Base-by-base conservation (phyloP, 2,797 vertebrate genomes). In the Rhinoraja longicauda region DNA sequence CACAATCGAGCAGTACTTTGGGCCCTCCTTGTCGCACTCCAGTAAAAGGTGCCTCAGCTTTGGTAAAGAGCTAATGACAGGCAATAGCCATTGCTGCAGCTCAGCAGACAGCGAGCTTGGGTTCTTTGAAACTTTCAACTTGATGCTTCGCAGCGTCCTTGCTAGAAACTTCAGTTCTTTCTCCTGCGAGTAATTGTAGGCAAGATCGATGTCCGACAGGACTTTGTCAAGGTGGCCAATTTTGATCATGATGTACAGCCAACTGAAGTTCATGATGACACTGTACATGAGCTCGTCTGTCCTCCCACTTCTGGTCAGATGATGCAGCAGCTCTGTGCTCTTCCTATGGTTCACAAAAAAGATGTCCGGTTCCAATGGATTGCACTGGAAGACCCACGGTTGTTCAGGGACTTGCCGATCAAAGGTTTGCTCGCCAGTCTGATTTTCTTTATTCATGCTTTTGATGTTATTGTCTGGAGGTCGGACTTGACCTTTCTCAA, bases 211-310 rank as follows among this genome's bases (percentile, higher is more conserved):
- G 94, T 99, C 99, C 0, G 96, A 95, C 93, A 99, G 96, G 79
- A 98, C 98, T 95, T 98, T 98, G 93, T 99, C 98, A 94, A 99
- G 99, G 94, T 99, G 99, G 93, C 99, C 98, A 75, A 99, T 99
- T 95, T 98, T 99, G 95, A 99, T 98, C 99, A 99, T 99, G 93
- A 98, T 99, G 93, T 99, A 99, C 0, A 99, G 96, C 99, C 99
- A 99, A 94, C 98, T 99, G 95, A 99, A 99, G 95, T 99, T 99
- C 98, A 99, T 99, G 94, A 99, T 99, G 94, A 99, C 98, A 29
- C 98, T 98, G 0, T 97, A 99, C 94, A 99, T 98, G 93, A 99
- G 97, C 95, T 99, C 99, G 77, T 99, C 99, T 0, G 97, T 98
- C 94, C 98, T 98, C 10, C 98, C 98, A 94, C 98, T 98, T 93